Evolutionary conservation across 2,797 vertebrate species (phyloP), one percentile per base, ranked within the genome.

Genomic region (Anolis apletophallus): DNA sequence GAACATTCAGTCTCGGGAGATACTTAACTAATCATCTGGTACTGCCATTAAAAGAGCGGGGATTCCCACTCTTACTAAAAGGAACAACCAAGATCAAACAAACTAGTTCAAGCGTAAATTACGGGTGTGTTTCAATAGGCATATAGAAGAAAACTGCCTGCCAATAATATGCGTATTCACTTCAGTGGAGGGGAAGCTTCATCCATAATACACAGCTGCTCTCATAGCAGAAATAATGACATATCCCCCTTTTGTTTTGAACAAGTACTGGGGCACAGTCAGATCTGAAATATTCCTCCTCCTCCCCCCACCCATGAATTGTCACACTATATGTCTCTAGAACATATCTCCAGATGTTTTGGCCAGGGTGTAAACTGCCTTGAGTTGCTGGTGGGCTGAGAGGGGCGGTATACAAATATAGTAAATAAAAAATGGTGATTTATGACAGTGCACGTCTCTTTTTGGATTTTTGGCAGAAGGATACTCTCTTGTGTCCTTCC

Each of bases 261-360:
- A 29, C 23, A 29, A 29, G 2, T 64, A 64, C 23, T 64, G 61
- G 61, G 23, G 61, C 23, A 64, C 61, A 64, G 61, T 11, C 61
- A 10, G 23, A 64, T 8, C 9, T 32, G 32, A 83, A 82, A 50
- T 77, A 88, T 36, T 78, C 75, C 86, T 85, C 80, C 73, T 69
- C 10, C 72, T 26, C 19, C 40, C 5, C 40, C 40, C 40, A 40
- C 40, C 40, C 40, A 40, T 81, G 16, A 54, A 29, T n/a, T 11
- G 23, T 10, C 32, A 23, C 55, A 29, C 76, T 50, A 29, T 50
- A 29, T 68, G 68, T 88, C 2, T 0, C 52, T n/a, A n/a, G n/a
- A n/a, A n/a, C n/a, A n/a, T n/a, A n/a, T n/a, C n/a, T n/a, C n/a
- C n/a, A n/a, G n/a, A n/a, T n/a, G n/a, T n/a, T n/a, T n/a, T n/a